These are phyloP conservation scores for Bovichtus variegatus DNA, from an alignment of 2,797 vertebrate species.

Conservation along the genomic window DNA sequence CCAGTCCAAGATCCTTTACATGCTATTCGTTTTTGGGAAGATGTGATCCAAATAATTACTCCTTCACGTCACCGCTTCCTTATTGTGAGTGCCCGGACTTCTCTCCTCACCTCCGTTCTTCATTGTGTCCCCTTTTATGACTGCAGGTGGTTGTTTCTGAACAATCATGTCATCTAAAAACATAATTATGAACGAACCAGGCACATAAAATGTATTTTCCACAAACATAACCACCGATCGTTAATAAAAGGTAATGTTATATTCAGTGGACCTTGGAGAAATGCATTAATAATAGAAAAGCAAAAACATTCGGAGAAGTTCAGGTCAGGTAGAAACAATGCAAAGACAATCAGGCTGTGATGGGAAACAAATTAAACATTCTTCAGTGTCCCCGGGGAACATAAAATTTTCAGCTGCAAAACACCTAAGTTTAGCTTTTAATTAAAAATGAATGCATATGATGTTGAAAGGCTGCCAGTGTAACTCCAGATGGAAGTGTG, in stretches of 20 bases:
- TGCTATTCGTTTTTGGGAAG: neutral
- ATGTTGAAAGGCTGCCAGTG: conserved; percentile 47
- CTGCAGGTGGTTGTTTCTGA: neutral
- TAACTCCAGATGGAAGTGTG: conserved; percentile 35
- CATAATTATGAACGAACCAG: neutral
- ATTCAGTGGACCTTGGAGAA: conserved; percentile 39
- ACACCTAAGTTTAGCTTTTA: conserved; percentile 60
- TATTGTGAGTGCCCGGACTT: neutral
- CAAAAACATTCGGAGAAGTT: conserved; percentile 42
- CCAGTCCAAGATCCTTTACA: neutral
- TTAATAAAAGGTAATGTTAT: conserved; percentile 26
- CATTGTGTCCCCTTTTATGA: neutral
- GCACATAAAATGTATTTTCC: conserved; percentile 16
- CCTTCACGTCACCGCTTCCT: neutral
- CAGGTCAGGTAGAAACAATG: conserved; percentile 37
- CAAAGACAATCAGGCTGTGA: conserved; percentile 43
- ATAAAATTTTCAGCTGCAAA: conserved; percentile 52
- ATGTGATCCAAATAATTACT: neutral
- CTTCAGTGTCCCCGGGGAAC: conserved; percentile 15
- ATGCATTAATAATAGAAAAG: conserved; percentile 53
- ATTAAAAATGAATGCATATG: conserved; percentile 63
- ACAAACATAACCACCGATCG: conserved; percentile 11
- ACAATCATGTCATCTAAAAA: neutral
- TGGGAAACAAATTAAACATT: conserved; percentile 61
- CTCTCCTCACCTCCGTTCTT: neutral